These are phyloP conservation scores for Drosophila kokeensis DNA, from an alignment of 2,888 invertebrate species.

Conservation along the genomic window DNA sequence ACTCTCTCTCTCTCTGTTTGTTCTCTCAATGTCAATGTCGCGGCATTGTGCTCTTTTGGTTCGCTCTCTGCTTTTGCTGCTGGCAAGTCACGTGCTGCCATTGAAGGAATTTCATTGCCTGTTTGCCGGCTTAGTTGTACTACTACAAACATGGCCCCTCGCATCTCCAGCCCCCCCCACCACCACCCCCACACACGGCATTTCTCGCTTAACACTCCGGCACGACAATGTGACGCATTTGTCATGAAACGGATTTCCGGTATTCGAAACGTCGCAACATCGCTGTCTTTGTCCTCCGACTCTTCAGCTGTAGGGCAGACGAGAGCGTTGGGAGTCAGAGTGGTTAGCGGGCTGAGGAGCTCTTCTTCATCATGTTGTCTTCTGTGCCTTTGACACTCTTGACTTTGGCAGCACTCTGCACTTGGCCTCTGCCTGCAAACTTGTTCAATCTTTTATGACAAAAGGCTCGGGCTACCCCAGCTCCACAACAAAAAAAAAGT, in stretches of 20 bases:
- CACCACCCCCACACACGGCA: background rate
- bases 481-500: conserved; percentile 6
- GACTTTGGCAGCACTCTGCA: conserved; percentile 53
- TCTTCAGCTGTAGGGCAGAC: conserved; percentile 5
- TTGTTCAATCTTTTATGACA: conserved; percentile 78
- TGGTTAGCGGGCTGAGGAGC: background rate
- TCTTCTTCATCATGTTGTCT: conserved; percentile 13
- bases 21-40: conserved; percentile 70
- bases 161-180: background rate
- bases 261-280: conserved; percentile 58
- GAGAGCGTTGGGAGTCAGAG: background rate
- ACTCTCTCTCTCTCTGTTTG: conserved; percentile 17
- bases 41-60: conserved; percentile 6
- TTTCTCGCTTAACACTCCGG: conserved; percentile 60
- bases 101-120: conserved; percentile 77
- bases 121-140: conserved; percentile 66
- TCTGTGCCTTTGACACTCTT: conserved; percentile 58
- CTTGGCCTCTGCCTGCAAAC: conserved; percentile 54
- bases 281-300: conserved; percentile 57
- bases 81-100: conserved; percentile 75
- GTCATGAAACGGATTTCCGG: conserved; percentile 82
- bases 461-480: conserved; percentile 26
- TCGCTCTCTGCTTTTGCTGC: conserved; percentile 23
- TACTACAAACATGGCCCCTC: conserved; percentile 1
- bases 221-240: conserved; percentile 75